Evolutionary conservation across 2,888 invertebrate genomes (phyloP).

Genomic region (Onthophagus sagittarius): DNA sequence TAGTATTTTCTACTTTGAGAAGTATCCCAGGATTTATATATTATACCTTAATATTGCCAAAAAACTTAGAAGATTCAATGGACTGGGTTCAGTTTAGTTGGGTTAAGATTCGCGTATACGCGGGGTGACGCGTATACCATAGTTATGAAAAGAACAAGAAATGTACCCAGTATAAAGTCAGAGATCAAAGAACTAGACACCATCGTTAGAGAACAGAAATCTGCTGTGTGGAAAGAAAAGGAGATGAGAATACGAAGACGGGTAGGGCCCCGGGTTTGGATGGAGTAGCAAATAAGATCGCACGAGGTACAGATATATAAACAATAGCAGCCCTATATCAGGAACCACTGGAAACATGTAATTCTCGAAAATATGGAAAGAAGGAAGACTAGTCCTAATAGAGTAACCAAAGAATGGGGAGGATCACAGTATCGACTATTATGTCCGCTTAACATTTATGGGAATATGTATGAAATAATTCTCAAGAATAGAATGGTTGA

Average conservation of each 20-base stretch:
- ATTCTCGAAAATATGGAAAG: constrained; percentile 21
- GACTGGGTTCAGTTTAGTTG: no score
- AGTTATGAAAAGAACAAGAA: no score
- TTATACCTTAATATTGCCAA: no score
- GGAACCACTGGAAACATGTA: background rate
- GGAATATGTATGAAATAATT: constrained; percentile 33
- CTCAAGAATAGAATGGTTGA: constrained; percentile 28
- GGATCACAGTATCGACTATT: no score
- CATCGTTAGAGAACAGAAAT: no score
- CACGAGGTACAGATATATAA: background rate
- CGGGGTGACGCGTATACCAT: no score
- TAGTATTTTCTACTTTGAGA: no score
- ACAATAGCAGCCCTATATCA: no score
- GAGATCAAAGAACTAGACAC: background rate
- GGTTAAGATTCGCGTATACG: no score
- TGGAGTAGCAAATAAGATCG: background rate
- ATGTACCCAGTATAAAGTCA: no score
- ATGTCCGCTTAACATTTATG: constrained; percentile 28
- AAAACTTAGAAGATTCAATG: no score
- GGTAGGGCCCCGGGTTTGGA: background rate
- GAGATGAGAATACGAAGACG: background rate
- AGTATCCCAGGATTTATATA: no score
- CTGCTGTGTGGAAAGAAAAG: background rate
- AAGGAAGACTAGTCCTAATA: constrained; percentile 18
- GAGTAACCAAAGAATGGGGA: constrained; percentile 17